Evolutionary conservation across 2,888 invertebrate species (phyloP), one percentile per base, ranked within the genome.

Genomic region (Chalcis sispes): DNA sequence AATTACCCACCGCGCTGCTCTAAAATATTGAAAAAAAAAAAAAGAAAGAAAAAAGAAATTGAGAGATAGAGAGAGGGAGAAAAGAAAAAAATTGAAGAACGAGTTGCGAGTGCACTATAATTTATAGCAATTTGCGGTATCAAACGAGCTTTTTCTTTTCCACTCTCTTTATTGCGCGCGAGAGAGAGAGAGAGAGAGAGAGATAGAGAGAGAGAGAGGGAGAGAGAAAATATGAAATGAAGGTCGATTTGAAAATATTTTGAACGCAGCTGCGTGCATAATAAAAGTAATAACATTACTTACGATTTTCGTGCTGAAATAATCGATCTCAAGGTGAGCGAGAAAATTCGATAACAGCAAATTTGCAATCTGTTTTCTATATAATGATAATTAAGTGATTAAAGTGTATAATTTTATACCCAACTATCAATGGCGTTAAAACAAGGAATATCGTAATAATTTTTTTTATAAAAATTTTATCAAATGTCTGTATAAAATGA

Each of bases 101-200:
- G 10, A 46, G 20, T 32, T n/a, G 18, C 13, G 50, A 59, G 32
- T 70, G 25, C 36, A 20, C 48, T n/a, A 36, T 70, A 70, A 59
- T 48, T 59, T 48, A 59, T 50, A 50, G 69, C 29, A 59, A 59
- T 70, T 70, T 58, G 32, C 18, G 32, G 59, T 50, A 50, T 8
- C 27, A 46, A 58, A 46, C n/a, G n/a, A 69, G 48, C 20, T 48
- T 27, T 58, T 67, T 67, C 46, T 46, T 23, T n/a, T n/a, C 40
- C 42, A 23, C 15, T 36, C 54, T 42, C 18, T 29, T 18, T 62
- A 8, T 32, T 8, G 32, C 23, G 13, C n/a, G 2, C 42, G 1
- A 56, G 10, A n/a, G n/a, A 7, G 25, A 27, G 10, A 48, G 20
- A n/a, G n/a, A n/a, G n/a, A n/a, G n/a, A n/a, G n/a, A n/a, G n/a